Evolutionary conservation across 64 coral and sea anemone genomes (phyloP), one percentile per base, ranked within the genome.

Genomic region (Porites australiensis): DNA sequence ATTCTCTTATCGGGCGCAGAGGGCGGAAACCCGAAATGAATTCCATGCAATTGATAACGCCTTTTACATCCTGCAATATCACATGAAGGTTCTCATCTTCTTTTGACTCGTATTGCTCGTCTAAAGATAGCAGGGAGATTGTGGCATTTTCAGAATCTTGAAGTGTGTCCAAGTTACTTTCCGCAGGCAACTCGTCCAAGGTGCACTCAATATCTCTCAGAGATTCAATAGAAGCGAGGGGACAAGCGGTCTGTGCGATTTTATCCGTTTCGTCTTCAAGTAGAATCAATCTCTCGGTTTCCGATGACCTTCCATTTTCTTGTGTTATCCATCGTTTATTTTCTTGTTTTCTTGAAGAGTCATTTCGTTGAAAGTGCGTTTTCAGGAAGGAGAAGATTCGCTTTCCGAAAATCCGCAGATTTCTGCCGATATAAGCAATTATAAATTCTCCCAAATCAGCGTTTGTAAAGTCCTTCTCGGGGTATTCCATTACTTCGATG

Each of bases 361-460:
- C 19, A 49, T 8, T 49, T 2, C 80, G 58, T 49, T 62, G 57
- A 58, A 81, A 63, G 5, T 3, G 21, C 37, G 12, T 83, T 83
- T 66, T 83, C 0, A 83, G 16, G 2, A 46, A 66, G 6, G 58
- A 64, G 5, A 44, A 18, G 8, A 83, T 20, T 48, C 80, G 80
- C 46, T 64, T 83, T 48, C 61, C 80, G 8, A 64, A 8, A 2
- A 67, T 15, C 45, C 44, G 67, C 4, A 67, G 14, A 51, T 83
- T 83, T 83, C 61, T 77, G n/a, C 7, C 20, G 20, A 93, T 23
- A 44, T 93, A 93, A 8, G 0, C 2, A 12, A 66, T 18, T 73
- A 93, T 93, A 72, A 93, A 93, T 18, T 86, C 58, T 11, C 81
- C 77, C 14, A 93, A 84, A 79, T 93, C 82, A 22, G 90, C 90